These are phyloP conservation scores for Ichneumoninae sp. DNA, from an alignment of 2,888 invertebrate genomes.

Conservation along the genomic window DNA sequence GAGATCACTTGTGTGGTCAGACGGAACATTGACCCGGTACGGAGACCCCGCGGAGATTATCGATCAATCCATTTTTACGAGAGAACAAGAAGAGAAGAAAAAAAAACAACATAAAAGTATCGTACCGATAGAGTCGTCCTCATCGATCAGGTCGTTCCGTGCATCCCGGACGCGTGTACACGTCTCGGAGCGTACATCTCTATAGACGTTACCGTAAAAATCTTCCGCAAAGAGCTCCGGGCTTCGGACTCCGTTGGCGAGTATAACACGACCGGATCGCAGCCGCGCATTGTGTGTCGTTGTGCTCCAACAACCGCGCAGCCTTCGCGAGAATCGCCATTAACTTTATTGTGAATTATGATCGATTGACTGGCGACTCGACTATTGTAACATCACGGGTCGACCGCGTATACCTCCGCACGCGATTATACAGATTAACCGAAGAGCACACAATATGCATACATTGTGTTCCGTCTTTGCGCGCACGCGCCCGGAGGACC, in stretches of 20 bases:
- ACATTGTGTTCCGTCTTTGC: conserved; percentile 49
- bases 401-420: neutral
- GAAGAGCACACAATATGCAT: conserved; percentile 55
- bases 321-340: conserved; percentile 64
- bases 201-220: neutral
- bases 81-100: neutral
- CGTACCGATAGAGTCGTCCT: conserved; percentile 36
- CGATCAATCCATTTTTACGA: conserved; percentile 45
- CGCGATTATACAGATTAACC: conserved; percentile 76
- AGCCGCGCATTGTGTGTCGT: conserved; percentile 17
- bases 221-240: neutral
- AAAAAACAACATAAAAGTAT: neutral
- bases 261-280: conserved; percentile 2
- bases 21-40: conserved; percentile 6
- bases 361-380: conserved; percentile 75
- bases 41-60: conserved; percentile 21
- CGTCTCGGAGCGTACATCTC: neutral
- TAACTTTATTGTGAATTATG: conserved; percentile 80
- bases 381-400: conserved; percentile 39
- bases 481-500: conserved; percentile 9
- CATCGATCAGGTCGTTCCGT: conserved; percentile 37
- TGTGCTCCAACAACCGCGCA: conserved; percentile 14
- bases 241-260: neutral
- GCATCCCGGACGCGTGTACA: neutral
- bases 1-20: conserved; percentile 32